Conservation (phyloP, 35 echinoderm and acorn worm genomes). For the Ophioderma brevispina region DNA sequence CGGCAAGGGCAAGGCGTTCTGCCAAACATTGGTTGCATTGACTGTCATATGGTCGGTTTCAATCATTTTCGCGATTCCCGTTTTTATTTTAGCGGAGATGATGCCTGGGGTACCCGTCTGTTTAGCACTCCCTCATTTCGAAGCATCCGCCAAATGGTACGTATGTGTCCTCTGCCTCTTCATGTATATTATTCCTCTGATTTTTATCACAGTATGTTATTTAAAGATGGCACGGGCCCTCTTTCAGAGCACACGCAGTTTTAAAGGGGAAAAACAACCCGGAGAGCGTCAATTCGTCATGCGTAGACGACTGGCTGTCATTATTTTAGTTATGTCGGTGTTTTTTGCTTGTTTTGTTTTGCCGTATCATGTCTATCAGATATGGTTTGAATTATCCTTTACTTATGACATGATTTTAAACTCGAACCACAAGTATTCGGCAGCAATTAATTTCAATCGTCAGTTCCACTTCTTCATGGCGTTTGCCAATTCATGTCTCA, state of each 20-base stretch:
- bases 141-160: slow-evolving; percentile 43
- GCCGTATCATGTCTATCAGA: slow-evolving; percentile 58
- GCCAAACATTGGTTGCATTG: slow-evolving; percentile 2
- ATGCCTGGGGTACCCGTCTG: slow-evolving; percentile 2
- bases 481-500: slow-evolving; percentile 73
- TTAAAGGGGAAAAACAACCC: slow-evolving; percentile 77
- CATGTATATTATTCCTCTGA: slow-evolving; percentile 58
- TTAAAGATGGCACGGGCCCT: slow-evolving; percentile 70
- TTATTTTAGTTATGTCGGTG: slow-evolving; percentile 66
- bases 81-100: slow-evolving; percentile 42
- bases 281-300: slow-evolving; percentile 77
- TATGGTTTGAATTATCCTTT: slow-evolving; percentile 57
- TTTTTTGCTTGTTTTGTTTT: slow-evolving; percentile 81
- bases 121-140: slow-evolving; percentile 12
- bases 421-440: not conserved
- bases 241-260: slow-evolving; percentile 60
- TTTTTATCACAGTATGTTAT: slow-evolving; percentile 59
- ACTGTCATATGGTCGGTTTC: slow-evolving; percentile 38
- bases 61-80: slow-evolving; percentile 33
- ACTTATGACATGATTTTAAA: not conserved
- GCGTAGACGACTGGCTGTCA: slow-evolving; percentile 75
- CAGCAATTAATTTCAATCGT: slow-evolving; percentile 19
- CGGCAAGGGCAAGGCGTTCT: slow-evolving; percentile 8
- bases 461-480: slow-evolving; percentile 63
- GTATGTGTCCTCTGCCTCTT: slow-evolving; percentile 29